Conservation (phyloP, 2,888 invertebrate species). For the Oscheius myriophilus region DNA sequence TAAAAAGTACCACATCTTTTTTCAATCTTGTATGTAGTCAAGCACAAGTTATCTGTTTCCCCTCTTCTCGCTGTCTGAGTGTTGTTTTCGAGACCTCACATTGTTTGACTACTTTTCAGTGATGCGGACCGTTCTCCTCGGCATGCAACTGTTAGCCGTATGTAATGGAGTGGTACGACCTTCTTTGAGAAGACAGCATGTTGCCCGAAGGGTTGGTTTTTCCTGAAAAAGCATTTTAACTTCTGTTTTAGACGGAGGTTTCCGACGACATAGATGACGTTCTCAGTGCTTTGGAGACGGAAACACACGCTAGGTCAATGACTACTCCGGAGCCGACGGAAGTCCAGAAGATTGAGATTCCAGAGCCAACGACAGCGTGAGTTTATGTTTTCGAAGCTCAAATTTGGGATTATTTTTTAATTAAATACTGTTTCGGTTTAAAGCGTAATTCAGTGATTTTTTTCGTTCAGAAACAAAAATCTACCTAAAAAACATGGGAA, state of each 20-base stretch:
- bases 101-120: constrained; percentile 12
- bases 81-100: constrained; percentile 1
- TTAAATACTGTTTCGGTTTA: no score
- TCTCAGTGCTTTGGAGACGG: background rate
- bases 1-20: no score
- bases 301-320: background rate
- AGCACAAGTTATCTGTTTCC: constrained; percentile 7
- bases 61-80: constrained; percentile 13
- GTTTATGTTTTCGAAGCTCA: no score
- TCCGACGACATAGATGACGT: constrained; percentile 18
- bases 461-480: no score
- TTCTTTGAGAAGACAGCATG: no score
- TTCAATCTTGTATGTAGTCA: background rate
- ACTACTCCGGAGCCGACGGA: constrained; percentile 2
- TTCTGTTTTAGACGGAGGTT: background rate
- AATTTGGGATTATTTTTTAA: no score
- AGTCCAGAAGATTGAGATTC: background rate
- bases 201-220: no score
- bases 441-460: no score
- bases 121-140: constrained; percentile 4
- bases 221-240: background rate
- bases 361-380: background rate
- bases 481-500: no score
- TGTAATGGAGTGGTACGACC: no score
- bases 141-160: background rate